A percentile compares a stretch with the other conserved stretches of the same genome.
Conservation (phyloP, 1,140 invertebrate genomes). For the Drosophila trapezifrons region DNA sequence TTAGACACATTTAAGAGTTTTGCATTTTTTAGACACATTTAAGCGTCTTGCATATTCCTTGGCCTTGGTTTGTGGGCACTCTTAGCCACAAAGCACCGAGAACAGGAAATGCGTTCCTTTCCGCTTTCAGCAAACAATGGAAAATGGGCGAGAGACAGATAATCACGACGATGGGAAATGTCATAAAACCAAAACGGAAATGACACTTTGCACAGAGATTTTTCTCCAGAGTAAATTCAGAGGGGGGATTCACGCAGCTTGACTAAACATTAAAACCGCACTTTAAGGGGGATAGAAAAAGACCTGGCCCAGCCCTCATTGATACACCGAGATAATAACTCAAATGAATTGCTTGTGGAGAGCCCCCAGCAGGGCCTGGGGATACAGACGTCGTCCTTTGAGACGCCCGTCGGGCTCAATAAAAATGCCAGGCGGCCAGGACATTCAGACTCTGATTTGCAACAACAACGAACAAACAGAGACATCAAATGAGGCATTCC, state of each 20-base stretch:
- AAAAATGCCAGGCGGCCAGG: constrained; percentile 69
- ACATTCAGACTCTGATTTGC: constrained; percentile 71
- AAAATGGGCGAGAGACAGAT: constrained; percentile 27
- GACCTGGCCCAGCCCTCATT: constrained; percentile 14
- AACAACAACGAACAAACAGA: constrained; percentile 48
- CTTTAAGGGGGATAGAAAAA: constrained; percentile 10
- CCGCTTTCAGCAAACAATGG: constrained; percentile 23
- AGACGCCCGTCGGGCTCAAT: constrained; percentile 57
- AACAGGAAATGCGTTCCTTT: constrained; percentile 55
- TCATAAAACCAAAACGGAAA: constrained; percentile 58
- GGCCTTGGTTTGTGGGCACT: constrained; percentile 13
- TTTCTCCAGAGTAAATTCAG: constrained; percentile 1
- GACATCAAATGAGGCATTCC: constrained; percentile 52
- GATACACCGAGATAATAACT: constrained; percentile 73
- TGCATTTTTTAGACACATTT: too few relatives aligned
- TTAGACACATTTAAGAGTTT: constrained; percentile 12
- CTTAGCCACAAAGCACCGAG: constrained; percentile 5
- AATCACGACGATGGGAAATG: constrained; percentile 53
- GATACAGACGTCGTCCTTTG: constrained; percentile 15
- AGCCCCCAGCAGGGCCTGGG: constrained; percentile 18
- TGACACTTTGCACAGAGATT: constrained; percentile 47
- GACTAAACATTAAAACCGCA: constrained; percentile 22
- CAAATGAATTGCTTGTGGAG: constrained; percentile 71
- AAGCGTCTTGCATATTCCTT: constrained; percentile 11
- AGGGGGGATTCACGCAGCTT: constrained; percentile 8